Evolutionary conservation across 2,113 vertebrate species (phyloP).

Genomic region (Ammodytes marinus): DNA sequence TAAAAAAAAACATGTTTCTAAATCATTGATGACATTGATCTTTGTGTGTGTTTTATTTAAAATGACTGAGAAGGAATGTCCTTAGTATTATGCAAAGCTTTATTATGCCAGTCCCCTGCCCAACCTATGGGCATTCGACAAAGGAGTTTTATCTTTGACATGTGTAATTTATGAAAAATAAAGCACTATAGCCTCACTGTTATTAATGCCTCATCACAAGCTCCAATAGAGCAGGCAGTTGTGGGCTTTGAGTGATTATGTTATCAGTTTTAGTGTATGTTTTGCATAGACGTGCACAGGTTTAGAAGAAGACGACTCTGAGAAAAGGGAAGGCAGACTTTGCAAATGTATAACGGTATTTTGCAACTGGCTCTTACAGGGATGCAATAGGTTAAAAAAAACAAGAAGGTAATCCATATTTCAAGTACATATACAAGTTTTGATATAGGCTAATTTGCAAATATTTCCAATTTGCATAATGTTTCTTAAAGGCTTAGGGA

Average conservation of each 20-base stretch:
- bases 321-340: slow-evolving; percentile 32
- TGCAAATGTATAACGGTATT: slow-evolving; percentile 40
- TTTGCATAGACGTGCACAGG: slow-evolving; percentile 81
- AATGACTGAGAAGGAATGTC: slow-evolving; percentile 6
- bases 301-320: slow-evolving; percentile 49
- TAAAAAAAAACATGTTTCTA: neutral
- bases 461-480: neutral
- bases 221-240: slow-evolving; percentile 87
- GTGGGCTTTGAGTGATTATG: slow-evolving; percentile 84
- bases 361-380: neutral
- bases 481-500: neutral
- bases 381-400: slow-evolving; percentile 29
- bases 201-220: slow-evolving; percentile 87
- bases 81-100: slow-evolving; percentile 38
- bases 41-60: neutral
- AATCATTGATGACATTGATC: neutral
- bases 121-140: slow-evolving; percentile 59
- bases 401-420: neutral
- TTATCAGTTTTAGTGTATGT: slow-evolving; percentile 84
- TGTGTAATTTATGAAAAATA: slow-evolving; percentile 85
- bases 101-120: slow-evolving; percentile 33
- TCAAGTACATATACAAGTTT: slow-evolving; percentile 14
- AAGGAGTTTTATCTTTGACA: slow-evolving; percentile 82
- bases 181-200: slow-evolving; percentile 70
- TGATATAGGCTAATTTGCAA: neutral